A percentile compares a stretch with the other conserved stretches of the same genome.
phyloP scores from a whole-genome alignment of 2,113 vertebrate species.

The Hemibagrus wyckioides region DNA sequence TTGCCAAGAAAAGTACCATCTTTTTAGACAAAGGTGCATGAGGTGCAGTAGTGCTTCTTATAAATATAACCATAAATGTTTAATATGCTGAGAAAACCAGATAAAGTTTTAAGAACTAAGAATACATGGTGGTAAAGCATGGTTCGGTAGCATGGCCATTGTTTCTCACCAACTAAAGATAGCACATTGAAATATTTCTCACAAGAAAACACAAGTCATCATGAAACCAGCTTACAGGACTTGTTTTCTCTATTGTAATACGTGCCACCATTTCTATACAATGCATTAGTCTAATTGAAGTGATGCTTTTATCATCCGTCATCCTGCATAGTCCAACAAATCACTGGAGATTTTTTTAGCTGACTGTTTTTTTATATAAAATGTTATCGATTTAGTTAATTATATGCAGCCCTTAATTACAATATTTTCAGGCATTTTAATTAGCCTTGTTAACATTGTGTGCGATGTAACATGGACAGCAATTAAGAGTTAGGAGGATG shows the following conservation, averaged over 20 bases:
- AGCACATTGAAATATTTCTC: not conserved
- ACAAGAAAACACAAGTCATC: not conserved
- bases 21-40: not conserved
- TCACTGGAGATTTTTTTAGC: not conserved
- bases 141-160: not conserved
- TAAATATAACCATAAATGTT: not conserved
- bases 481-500: not conserved
- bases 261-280: not conserved
- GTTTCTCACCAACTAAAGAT: not conserved
- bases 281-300: not conserved
- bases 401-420: not conserved
- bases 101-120: no score
- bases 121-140: not conserved
- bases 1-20: not conserved
- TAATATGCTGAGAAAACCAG: not conserved
- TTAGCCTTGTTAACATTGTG: not conserved
- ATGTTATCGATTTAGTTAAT: not conserved
- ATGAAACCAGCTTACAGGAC: not conserved
- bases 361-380: not conserved
- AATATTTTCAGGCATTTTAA: not conserved
- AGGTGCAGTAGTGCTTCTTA: not conserved
- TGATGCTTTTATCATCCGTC: no score
- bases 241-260: not conserved
- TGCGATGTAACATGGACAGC: not conserved
- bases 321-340: not conserved